Base-by-base conservation (phyloP, 2,113 vertebrate species). In the Crotalus horridus region DNA sequence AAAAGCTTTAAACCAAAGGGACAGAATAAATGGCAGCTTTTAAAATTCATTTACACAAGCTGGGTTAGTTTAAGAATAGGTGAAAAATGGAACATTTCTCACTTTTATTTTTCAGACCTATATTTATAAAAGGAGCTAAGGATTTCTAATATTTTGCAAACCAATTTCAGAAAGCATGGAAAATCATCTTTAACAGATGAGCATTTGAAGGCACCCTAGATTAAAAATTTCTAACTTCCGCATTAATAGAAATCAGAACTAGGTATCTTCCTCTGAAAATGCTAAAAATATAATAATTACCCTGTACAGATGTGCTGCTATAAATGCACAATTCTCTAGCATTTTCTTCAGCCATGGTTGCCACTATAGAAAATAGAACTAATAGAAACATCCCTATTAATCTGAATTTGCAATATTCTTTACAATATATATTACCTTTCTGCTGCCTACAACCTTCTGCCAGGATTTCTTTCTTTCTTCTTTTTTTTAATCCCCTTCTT, bases 361-460 rank as follows among this genome's bases (percentile, higher is more conserved):
- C 95, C 94, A 93, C 94, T 95, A 96, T 91, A 96, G 96, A 96
- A 97, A 96, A 97, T 95, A 93, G 95, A 95, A 95, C 94, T 97
- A 97, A 97, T 96, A 97, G 96, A 97, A 97, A 96, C 97, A 96
- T 97, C 94, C 96, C 95, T 96, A 97, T 97, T 97, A 98, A 97
- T 97, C 96, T 97, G 97, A 97, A 98, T 97, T 95, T 95, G 95
- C 98, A 96, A 96, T 97, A 97, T 98, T 98, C 97, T 96, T 94
- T 97, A 98, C 97, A 98, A 98, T 97, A 97, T 97, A 95, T 97
- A 97, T 98, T 98, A 98, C 98, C 98, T 98, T 98, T 97, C 97
- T 96, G 96, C 96, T 96, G 97, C 97, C 95, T 98, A 96, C 96
- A 98, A 98, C 98, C 98, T 98, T 98, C 97, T 98, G 98, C 98